Base-by-base conservation (phyloP, 1,140 invertebrate genomes). In the Akabosia matsudoensis region DNA sequence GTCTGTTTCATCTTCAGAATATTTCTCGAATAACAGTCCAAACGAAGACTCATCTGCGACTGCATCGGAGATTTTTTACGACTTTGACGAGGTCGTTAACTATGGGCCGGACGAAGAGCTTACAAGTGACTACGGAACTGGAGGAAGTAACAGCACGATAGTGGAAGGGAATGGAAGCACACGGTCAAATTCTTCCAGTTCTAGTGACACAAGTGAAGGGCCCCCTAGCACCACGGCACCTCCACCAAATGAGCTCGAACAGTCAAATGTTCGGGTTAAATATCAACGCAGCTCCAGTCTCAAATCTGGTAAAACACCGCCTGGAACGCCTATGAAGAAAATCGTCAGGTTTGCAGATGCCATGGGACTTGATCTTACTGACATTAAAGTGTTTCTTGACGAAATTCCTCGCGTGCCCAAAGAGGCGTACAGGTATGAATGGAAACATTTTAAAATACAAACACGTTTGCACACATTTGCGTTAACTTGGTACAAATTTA, bases 291-390 rank as follows among this genome's bases (percentile, higher is more conserved):
- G 91, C 83, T 94, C 94, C 0, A 97, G 94, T 0, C 84, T 97
- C 18, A 97, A 95, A 86, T 92, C 91, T 0, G 92, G 93, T 0
- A 97, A 97, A 86, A 96, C 94, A 0, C 94, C 95, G 26, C 95
- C 95, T 0, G 92, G 92, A 0, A 95, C 93, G 13, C 93, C 93
- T 0, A 90, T 91, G 1, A 97, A 97, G 84, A 98, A 97, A 85
- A 96, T 96, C 37, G 96, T 97, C 0, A 88, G 96, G 22, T 98
- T 98, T 84, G 96, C 96, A 0, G 96, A 98, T 83, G 94, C 93
- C 0, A 85, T 98, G 33, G 96, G 96, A 0, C 86, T 98, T 7
- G 96, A 98, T 86, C 86, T 98, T 77, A 94, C 94, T 14, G 93
- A 94, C 82, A 92, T 97, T 0, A 89, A 94, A 82, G 95, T 93